These are phyloP conservation scores for Apogon talboti DNA, from an alignment of 2,797 vertebrate genomes.

Conservation along the genomic window DNA sequence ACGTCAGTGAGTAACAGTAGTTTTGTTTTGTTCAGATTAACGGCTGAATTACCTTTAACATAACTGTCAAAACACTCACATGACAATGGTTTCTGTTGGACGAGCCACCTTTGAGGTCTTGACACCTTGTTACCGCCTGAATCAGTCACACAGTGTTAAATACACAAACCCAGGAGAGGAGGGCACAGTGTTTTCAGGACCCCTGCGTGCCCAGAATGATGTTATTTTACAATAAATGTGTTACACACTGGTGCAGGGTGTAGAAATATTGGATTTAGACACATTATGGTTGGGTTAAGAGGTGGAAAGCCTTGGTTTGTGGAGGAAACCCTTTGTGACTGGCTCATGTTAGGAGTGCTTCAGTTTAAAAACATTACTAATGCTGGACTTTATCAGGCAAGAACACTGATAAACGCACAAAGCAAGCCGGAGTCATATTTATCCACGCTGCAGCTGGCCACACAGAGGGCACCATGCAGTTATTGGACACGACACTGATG, in stretches of 20 bases:
- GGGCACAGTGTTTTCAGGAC: too few species aligned
- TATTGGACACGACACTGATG: slow-evolving; percentile 60
- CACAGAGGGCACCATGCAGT: slow-evolving; percentile 64
- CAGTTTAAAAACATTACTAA: slow-evolving; percentile 25
- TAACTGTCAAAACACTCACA: background rate
- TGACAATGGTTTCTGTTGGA: slow-evolving; percentile 13
- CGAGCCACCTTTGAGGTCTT: slow-evolving; percentile 19
- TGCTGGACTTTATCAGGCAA: slow-evolving; percentile 24
- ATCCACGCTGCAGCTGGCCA: slow-evolving; percentile 41
- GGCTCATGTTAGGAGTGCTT: slow-evolving; percentile 15
- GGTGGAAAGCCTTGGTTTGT: slow-evolving; percentile 4
- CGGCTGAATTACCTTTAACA: background rate
- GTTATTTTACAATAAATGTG: too few species aligned
- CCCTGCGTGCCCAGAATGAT: too few species aligned
- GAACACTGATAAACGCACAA: slow-evolving; percentile 35
- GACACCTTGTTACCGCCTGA: slow-evolving; percentile 12
- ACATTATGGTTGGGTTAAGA: background rate
- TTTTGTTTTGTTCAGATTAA: too few species aligned
- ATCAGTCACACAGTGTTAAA: slow-evolving; percentile 3
- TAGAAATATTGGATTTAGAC: background rate
- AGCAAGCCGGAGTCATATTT: slow-evolving; percentile 51
- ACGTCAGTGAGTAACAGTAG: background rate
- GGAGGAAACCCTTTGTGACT: slow-evolving; percentile 3
- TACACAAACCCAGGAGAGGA: background rate
- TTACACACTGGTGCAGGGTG: too few species aligned